A percentile compares a stretch with the other conserved stretches of the same genome.
Conservation (phyloP, 2,888 invertebrate genomes). For the Lasioglossum villosulum region DNA sequence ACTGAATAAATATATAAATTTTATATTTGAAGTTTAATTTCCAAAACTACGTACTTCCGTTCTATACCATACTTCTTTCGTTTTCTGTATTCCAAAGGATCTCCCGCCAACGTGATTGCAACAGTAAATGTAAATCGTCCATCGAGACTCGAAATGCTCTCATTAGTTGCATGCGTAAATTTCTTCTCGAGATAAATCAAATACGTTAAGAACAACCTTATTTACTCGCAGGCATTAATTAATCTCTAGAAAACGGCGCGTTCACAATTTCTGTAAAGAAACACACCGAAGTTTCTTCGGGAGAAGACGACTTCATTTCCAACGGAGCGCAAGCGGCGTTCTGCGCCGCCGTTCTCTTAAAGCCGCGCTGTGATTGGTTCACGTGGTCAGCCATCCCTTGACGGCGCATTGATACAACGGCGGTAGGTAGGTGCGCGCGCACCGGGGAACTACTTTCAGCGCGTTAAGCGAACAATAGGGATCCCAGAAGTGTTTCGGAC, state of each 20-base stretch:
- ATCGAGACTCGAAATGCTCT: not conserved
- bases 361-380: constrained; percentile 69
- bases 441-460: constrained; percentile 83
- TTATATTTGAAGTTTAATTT: too few species aligned
- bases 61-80: not conserved
- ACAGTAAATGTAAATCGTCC: not conserved
- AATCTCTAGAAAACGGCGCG: not conserved
- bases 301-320: not conserved
- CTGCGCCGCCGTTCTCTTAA: constrained; percentile 57
- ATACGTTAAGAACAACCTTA: not conserved
- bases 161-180: not conserved
- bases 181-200: not conserved
- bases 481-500: constrained; percentile 83
- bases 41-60: too few species aligned
- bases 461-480: constrained; percentile 84
- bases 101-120: not conserved
- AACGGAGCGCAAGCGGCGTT: constrained; percentile 1
- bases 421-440: constrained; percentile 81
- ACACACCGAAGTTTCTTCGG: not conserved
- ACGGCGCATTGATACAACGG: constrained; percentile 75
- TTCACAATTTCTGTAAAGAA: constrained; percentile 22
- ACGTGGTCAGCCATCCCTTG: constrained; percentile 71
- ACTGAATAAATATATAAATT: too few species aligned
- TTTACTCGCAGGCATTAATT: not conserved
- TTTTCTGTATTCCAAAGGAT: not conserved